Conservation (phyloP, 2,797 vertebrate species). For the Mus caroli region DNA sequence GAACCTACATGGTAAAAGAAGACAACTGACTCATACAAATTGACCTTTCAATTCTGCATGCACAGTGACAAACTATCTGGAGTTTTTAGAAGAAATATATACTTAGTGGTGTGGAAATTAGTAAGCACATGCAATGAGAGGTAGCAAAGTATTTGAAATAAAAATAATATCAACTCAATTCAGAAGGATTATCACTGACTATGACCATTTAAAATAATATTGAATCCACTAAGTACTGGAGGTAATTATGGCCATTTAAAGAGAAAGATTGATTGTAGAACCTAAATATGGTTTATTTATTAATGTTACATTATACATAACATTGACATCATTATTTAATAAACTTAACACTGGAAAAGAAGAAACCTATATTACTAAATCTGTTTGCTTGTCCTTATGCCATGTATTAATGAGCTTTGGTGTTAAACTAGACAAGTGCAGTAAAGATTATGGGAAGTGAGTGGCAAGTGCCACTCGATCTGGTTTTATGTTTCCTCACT, state of each 20-base stretch:
- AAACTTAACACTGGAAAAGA: conserved; percentile 4
- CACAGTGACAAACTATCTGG: background rate
- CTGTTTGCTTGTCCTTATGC: background rate
- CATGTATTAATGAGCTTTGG: background rate
- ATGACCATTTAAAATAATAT: background rate
- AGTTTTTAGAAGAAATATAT: background rate
- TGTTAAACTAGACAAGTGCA: background rate
- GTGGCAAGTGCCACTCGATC: background rate
- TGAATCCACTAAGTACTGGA: background rate
- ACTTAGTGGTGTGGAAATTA: background rate
- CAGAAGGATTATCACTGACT: background rate
- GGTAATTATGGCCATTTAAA: background rate
- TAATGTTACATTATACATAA: background rate
- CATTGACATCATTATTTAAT: background rate
- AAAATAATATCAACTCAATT: background rate
- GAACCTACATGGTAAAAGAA: background rate
- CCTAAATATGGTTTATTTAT: background rate
- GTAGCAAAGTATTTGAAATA: background rate
- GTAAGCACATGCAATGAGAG: background rate
- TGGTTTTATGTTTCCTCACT: background rate
- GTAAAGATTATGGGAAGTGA: background rate
- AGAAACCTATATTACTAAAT: background rate
- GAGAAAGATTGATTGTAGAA: background rate
- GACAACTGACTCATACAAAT: background rate
- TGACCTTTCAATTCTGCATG: background rate